These are phyloP conservation scores for Xenopus petersii DNA, from an alignment of 2,797 vertebrate species.

Conservation along the genomic window DNA sequence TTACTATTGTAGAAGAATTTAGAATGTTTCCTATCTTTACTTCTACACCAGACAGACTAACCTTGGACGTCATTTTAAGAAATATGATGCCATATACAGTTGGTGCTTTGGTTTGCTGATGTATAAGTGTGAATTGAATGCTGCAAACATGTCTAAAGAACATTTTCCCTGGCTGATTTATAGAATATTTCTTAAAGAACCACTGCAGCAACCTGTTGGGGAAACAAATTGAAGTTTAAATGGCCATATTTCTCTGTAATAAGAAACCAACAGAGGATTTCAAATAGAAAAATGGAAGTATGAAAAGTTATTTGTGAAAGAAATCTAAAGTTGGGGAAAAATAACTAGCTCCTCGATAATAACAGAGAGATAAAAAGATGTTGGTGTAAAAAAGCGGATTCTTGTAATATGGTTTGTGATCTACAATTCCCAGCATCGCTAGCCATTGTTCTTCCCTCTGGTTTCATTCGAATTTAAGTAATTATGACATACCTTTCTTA, in stretches of 20 bases:
- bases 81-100: slow-evolving; percentile 38
- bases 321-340: slow-evolving; percentile 10
- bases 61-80: slow-evolving; percentile 37
- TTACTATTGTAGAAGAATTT: slow-evolving; percentile 28
- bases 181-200: slow-evolving; percentile 35
- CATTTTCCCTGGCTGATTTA: slow-evolving; percentile 40
- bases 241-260: slow-evolving; percentile 4
- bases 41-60: slow-evolving; percentile 33
- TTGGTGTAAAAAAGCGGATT: no score
- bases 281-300: slow-evolving; percentile 17
- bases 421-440: no score
- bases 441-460: no score
- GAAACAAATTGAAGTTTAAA: slow-evolving; percentile 8
- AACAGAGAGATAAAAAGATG: no score
- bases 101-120: slow-evolving; percentile 41
- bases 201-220: slow-evolving; percentile 14
- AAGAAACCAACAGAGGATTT: slow-evolving; percentile 14
- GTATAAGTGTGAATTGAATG: slow-evolving; percentile 39
- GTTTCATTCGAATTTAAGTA: no score
- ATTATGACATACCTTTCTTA: no score
- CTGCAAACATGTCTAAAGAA: slow-evolving; percentile 31
- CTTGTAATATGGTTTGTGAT: no score
- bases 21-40: slow-evolving; percentile 39
- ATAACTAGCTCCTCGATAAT: no score
- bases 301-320: slow-evolving; percentile 8